Evolutionary conservation across 2,113 vertebrate genomes (phyloP), one percentile per base, ranked within the genome.

Genomic region (Limnothrissa miodon): DNA sequence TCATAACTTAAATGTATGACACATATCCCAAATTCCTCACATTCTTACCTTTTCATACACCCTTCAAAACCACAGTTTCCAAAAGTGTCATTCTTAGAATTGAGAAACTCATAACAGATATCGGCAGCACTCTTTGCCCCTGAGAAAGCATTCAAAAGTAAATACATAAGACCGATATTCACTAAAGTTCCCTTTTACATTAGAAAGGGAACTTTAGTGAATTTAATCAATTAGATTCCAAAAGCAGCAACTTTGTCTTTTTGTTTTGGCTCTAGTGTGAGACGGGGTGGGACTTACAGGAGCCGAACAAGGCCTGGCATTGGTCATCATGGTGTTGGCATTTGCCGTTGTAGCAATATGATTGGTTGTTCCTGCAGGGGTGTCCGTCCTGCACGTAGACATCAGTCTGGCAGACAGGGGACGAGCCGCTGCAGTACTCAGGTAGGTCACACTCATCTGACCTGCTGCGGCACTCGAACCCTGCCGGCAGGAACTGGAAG

Each of bases 41-140:
- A 78, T 21, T 66, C 93, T 92, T 92, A 99, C 98, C 95, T 93
- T 93, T 94, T 96, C 89, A 97, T 96, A 91, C 98, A 99, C 59
- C 97, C 98, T 94, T 94, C 98, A 90, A 96, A 96, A 81, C 95
- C 94, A 85, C 98, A 99, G 93, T 99, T 99, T 79, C 98, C 98
- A 85, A 99, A 99, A 85, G 98, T 94, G 92, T 99, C 98, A 9
- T 98, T 98, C 94, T 98, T 99, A 86, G 95, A 97, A 93, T 99
- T 99, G 79, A 99, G 97, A 53, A 97, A 94, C 87, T 91, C 88
- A 88, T 98, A 99, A 85, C 98, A 99, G 86, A 95, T 88, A 45
- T 90, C 88, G 8, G 95, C 94, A 78, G 98, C 98, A 45, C 95
- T 93, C 88, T 96, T 98, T 21, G 98, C 97, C 90, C 97, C 98